Evolutionary conservation across 2,797 vertebrate species (phyloP).

Genomic region (Otus scops): DNA sequence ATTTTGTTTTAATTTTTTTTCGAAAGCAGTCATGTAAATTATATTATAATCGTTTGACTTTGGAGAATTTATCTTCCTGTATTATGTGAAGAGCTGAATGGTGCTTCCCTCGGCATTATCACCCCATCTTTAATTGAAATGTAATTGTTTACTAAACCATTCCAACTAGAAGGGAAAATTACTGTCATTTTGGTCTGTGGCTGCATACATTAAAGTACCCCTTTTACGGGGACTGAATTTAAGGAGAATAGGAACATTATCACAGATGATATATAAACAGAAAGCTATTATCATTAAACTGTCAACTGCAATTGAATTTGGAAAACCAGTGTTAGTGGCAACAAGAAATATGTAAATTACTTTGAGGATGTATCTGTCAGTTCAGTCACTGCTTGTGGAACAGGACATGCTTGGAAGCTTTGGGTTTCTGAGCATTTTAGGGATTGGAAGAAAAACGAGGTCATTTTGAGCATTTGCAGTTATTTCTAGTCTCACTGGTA

Average conservation of each 20-base stretch:
- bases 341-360: constrained; percentile 43
- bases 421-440: neutral
- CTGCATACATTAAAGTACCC: constrained; percentile 28
- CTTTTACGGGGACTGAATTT: constrained; percentile 5
- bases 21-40: neutral
- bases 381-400: neutral
- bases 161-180: constrained; percentile 53
- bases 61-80: neutral
- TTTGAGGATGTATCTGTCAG: neutral
- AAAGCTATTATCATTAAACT: constrained; percentile 69
- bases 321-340: constrained; percentile 9
- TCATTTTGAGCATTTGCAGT: neutral
- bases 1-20: neutral
- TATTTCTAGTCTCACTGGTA: neutral
- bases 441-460: neutral
- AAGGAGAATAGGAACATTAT: constrained; percentile 21
- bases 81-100: neutral
- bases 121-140: constrained; percentile 58
- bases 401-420: neutral
- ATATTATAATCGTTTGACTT: constrained; percentile 5
- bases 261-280: constrained; percentile 47
- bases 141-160: constrained; percentile 71
- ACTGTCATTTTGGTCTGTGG: constrained; percentile 53
- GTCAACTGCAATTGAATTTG: constrained; percentile 50
- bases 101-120: neutral